Base-by-base conservation (phyloP, 1,140 invertebrate genomes). In the Musca domestica region DNA sequence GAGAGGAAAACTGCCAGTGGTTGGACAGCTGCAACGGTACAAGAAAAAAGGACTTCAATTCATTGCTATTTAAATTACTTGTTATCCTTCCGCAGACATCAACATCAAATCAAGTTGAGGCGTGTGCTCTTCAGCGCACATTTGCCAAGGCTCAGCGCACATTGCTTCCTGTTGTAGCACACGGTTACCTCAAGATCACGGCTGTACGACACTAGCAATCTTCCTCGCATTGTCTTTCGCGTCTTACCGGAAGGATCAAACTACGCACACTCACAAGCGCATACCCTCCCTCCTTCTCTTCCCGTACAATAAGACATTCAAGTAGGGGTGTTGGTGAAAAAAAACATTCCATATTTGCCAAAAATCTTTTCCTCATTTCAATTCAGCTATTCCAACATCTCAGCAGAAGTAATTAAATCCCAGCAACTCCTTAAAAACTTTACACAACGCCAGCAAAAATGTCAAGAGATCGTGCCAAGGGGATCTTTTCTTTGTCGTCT, bases 161-260 rank as follows among this genome's bases (percentile, higher is more conserved):
- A n/a, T 65, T 48, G 64, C 64, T 65, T 65, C 64, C 64, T 65
- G 64, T 65, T 23, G 27, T 61, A 19, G n/a, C 27, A 19, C 20
- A 19, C n/a, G 17, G 17, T 51, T 51, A 1, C 20, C 20, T 51
- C 20, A 12, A 5, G 34, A 41, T 12, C 34, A 7, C 5, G 34
- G 12, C 6, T 41, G 12, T 5, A 41, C 34, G 34, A 41, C 34
- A 41, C 34, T 10, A 41, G 34, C 4, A 41, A 41, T 51, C 2
- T 19, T 51, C 9, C 9, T 9, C 6, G 46, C 30, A 30, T 65
- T 51, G 64, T 48, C 46, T 25, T 23, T 17, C 51, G 23, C 15
- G 51, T 51, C 46, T 48, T 49, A 65, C 64, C 64, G 64, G 64
- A 65, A 49, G 64, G 64, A 65, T 65, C 64, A 65, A 25, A 19